Evolutionary conservation across 37 sponge, comb jelly and placozoan genomes (phyloP).

Genomic region (Halichondria panicea): DNA sequence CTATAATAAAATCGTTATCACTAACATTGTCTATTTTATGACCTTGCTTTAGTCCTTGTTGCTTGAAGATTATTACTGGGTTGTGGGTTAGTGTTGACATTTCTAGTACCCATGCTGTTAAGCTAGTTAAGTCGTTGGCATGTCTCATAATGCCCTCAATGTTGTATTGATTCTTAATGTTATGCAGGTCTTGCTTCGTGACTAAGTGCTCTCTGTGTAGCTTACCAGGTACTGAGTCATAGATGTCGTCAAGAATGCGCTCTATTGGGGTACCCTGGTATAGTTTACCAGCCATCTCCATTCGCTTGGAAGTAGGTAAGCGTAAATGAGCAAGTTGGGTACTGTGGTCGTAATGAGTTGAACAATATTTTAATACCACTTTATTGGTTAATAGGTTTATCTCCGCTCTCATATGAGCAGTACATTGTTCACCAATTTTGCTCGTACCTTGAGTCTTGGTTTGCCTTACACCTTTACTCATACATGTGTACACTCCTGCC

Average conservation of each 20-base stretch:
- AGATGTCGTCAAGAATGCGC: too few species aligned
- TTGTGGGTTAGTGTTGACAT: conserved; percentile 5
- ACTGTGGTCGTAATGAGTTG: neutral
- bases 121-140: conserved; percentile 6
- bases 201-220: neutral
- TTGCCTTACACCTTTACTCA: too few species aligned
- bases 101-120: conserved; percentile 5
- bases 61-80: conserved; percentile 16
- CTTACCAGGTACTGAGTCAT: neutral
- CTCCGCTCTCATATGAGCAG: too few species aligned
- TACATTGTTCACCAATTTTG: too few species aligned
- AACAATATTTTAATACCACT: too few species aligned
- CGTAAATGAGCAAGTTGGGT: neutral
- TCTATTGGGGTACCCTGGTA: neutral
- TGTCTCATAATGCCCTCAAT: conserved; percentile 12
- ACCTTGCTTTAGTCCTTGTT: neutral
- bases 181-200: neutral
- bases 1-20: conserved; percentile 5
- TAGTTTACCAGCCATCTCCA: neutral
- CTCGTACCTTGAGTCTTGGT: too few species aligned
- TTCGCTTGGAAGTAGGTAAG: neutral
- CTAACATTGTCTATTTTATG: neutral
- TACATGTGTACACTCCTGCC: too few species aligned
- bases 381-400: too few species aligned
- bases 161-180: conserved; percentile 1